Conservation (phyloP, 2,113 vertebrate species). For the Gymnobelideus leadbeateri region DNA sequence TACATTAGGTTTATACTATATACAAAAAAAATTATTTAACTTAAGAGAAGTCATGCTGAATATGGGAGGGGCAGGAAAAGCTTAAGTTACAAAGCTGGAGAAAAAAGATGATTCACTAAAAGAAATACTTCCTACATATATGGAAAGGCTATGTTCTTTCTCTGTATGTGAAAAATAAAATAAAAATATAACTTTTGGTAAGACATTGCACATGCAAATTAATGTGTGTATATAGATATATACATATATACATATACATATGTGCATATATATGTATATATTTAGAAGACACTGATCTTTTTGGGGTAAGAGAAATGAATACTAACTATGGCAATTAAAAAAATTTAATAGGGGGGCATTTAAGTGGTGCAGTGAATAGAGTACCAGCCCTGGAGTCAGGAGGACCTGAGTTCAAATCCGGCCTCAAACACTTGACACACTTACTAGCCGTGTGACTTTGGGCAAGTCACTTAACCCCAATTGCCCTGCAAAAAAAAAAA, state of each 20-base stretch:
- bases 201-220: conserved; percentile 75
- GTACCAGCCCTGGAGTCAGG: no score
- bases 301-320: conserved; percentile 53
- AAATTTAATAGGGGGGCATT: conserved; percentile 25
- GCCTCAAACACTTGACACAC: no score
- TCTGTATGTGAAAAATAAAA: conserved; percentile 68
- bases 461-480: no score
- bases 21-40: conserved; percentile 72
- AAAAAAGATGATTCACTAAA: conserved; percentile 43
- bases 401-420: no score
- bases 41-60: conserved; percentile 68
- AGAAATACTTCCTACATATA: conserved; percentile 31
- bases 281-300: conserved; percentile 68
- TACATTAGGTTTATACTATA: conserved; percentile 79
- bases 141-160: conserved; percentile 44
- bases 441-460: no score
- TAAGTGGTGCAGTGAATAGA: no score
- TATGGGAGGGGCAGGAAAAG: conserved; percentile 58
- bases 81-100: conserved; percentile 18
- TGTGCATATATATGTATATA: conserved; percentile 1
- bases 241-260: neutral
- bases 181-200: conserved; percentile 62
- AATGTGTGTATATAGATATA: neutral
- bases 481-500: conserved; percentile 26
- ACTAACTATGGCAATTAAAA: conserved; percentile 48